Evolutionary conservation across 1,140 invertebrate genomes (phyloP), one percentile per base, ranked within the genome.

Genomic region (Sminthurinus signatus): DNA sequence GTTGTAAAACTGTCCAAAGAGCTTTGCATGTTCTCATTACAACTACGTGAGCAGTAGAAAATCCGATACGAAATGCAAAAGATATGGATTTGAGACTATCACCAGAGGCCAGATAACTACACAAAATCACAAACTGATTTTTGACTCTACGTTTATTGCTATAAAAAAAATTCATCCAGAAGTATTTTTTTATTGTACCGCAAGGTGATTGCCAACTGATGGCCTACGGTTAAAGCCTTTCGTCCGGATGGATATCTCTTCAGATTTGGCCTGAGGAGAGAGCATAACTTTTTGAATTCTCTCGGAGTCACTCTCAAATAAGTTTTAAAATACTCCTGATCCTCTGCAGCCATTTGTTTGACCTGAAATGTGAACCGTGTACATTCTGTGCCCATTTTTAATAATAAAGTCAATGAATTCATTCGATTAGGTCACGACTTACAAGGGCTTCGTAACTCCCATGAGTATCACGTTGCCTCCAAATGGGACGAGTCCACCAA

Each of bases 51-150:
- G 67, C 61, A 39, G 72, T 70, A 28, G 70, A 70, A 52, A 52
- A 68, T 44, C 69, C 67, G 48, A 72, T 43, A 56, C 68, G 68
- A 55, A 72, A 73, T 42, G 51, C 48, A 67, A 60, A 64, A 43
- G 67, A 43, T 46, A 73, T 52, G 32, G 69, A 69, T 27, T 28
- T 39, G 23, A 63, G 39, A n/a, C 32, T 58, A 39, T 72, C 70
- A 32, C 72, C 72, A 60, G 72, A 64, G 58, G 72, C 70, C n/a
- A 73, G 42, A 52, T 59, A 70, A 48, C 64, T 71, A 36, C 4
- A 23, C 19, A 8, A 21, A 17, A 44, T 12, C 23, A 12, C 14
- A 31, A 3, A 19, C 2, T 28, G 5, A 19, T 57, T 28, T 10
- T n/a, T 2, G 14, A 59, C 21, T 23, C 23, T 42, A 59, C 2